A percentile compares a stretch with the other conserved stretches of the same genome.
Evolutionary conservation across 1,140 invertebrate species (phyloP).

Genomic region (Mylabris phalerata): DNA sequence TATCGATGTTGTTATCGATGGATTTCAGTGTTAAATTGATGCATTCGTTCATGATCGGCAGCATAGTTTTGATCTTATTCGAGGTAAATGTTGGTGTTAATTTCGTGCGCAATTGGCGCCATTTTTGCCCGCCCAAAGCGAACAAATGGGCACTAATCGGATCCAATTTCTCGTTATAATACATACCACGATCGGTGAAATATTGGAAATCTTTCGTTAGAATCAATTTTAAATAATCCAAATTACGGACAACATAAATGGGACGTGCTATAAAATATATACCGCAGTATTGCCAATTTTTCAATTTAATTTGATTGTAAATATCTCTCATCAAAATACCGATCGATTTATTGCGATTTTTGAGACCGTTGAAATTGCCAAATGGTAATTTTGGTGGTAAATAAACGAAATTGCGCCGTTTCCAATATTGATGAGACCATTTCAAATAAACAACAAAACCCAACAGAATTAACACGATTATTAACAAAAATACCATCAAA

Average conservation of each 20-base stretch:
- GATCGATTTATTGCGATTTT: neutral
- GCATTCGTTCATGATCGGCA: constrained; percentile 35
- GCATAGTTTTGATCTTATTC: constrained; percentile 44
- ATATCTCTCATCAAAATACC: neutral
- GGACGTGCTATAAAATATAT: constrained; percentile 32
- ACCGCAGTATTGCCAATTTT: constrained; percentile 28
- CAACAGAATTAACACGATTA: neutral
- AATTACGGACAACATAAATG: constrained; percentile 42
- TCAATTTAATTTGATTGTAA: neutral
- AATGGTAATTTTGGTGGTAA: constrained; percentile 20
- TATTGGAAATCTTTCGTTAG: constrained; percentile 46
- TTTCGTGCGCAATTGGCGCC: constrained; percentile 43
- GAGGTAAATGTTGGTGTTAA: constrained; percentile 47
- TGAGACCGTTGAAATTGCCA: constrained; percentile 7
- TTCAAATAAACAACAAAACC: constrained; percentile 24
- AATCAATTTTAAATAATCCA: constrained; percentile 43
- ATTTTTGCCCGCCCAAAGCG: constrained; percentile 28
- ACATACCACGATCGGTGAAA: constrained; percentile 39
- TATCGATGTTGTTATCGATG: constrained; percentile 17
- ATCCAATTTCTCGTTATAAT: constrained; percentile 44
- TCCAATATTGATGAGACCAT: constrained; percentile 32
- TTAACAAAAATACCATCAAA: too few species aligned
- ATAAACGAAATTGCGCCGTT: constrained; percentile 26
- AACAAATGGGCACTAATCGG: constrained; percentile 45
- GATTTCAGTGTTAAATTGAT: neutral